phyloP scores from a whole-genome alignment of 2,113 vertebrate species.

The Chloebia gouldiae region DNA sequence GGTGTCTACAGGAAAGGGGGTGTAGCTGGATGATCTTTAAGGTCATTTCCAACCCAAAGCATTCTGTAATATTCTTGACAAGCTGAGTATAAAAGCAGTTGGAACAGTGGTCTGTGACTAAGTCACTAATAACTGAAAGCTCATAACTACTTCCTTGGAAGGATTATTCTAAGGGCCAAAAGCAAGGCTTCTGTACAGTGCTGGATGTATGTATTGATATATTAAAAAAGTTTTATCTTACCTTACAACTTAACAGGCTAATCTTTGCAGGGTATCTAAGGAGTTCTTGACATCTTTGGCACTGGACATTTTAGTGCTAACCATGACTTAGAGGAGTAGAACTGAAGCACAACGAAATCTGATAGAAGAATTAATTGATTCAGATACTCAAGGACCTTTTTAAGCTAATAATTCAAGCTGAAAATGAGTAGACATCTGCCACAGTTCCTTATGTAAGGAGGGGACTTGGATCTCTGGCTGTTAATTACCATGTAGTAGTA shows the following conservation, averaged over 20 bases:
- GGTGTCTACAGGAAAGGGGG: not conserved
- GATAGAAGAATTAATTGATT: not conserved
- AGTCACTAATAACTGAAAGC: not conserved
- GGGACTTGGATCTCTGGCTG: not conserved
- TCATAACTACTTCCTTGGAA: not conserved
- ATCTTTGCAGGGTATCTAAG: not conserved
- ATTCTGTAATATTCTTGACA: not conserved
- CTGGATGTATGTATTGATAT: not conserved
- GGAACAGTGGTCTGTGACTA: not conserved
- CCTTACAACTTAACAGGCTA: not conserved
- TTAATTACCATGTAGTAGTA: not conserved
- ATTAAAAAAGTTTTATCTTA: not conserved
- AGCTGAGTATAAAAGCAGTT: not conserved
- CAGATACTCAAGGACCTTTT: conserved; percentile 3
- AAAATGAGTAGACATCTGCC: conserved; percentile 3
- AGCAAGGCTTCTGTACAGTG: not conserved
- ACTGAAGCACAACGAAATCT: not conserved
- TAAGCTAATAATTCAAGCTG: conserved; percentile 20
- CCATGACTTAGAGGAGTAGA: not conserved
- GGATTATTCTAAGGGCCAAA: not conserved
- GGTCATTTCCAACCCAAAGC: too few relatives aligned
- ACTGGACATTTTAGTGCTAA: not conserved
- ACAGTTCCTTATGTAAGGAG: not conserved
- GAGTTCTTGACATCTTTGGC: not conserved
- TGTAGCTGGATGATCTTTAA: not conserved